Conservation (phyloP, 1,140 invertebrate species). For the Spodoptera frugiperda region DNA sequence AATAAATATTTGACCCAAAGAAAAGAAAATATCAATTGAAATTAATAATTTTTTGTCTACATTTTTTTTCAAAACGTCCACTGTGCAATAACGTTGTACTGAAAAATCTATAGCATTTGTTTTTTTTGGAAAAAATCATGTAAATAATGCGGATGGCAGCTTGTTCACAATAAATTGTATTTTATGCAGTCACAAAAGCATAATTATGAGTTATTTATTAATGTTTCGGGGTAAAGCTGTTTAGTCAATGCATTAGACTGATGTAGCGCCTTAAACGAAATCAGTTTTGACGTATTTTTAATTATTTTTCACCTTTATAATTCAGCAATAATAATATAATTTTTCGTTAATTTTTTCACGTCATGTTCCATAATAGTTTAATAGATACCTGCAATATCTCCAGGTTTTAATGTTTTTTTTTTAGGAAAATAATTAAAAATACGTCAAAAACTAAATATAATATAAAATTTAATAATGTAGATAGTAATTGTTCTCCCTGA, state of each 20-base stretch:
- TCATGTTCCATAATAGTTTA: too few species aligned
- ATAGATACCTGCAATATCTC: too few species aligned
- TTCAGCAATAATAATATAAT: neutral
- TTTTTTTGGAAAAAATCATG: conserved; percentile 23
- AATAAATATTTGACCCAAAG: neutral
- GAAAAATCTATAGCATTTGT: neutral
- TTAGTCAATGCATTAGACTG: conserved; percentile 80
- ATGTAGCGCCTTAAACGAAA: conserved; percentile 65
- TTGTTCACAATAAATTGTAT: conserved; percentile 43
- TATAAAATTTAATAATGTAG: conserved; percentile 62
- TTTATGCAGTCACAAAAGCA: conserved; percentile 55
- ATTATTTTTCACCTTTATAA: neutral
- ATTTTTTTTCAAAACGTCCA: neutral
- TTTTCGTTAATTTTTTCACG: neutral
- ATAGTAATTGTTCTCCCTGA: conserved; percentile 68
- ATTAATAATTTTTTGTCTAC: neutral
- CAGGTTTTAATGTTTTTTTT: neutral
- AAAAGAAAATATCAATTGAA: too few species aligned
- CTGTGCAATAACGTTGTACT: neutral
- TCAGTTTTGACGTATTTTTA: conserved; percentile 54
- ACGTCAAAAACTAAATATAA: conserved; percentile 47
- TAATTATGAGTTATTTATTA: conserved; percentile 51
- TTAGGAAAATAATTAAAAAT: conserved; percentile 25
- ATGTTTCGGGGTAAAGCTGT: conserved; percentile 42
- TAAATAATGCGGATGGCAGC: conserved; percentile 45